Evolutionary conservation across 1,140 invertebrate genomes (phyloP), one percentile per base, ranked within the genome.

Genomic region (Heterodera schachtii): DNA sequence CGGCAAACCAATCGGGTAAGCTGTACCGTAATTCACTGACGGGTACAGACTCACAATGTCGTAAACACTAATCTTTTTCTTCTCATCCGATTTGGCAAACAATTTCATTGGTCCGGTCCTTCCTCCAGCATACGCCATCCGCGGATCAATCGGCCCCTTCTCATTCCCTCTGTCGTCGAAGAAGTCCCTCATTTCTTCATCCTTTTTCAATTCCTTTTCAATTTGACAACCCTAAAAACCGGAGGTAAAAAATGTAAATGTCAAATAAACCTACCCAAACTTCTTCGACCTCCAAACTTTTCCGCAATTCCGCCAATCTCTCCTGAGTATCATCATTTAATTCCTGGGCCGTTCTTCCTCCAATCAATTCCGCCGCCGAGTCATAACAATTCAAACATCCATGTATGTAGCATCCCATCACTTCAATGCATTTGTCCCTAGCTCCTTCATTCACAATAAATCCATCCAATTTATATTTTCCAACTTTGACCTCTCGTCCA

Each of bases 401-500:
- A 19, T 60, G 57, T 11, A 60, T 60, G 0, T 9, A 71, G 19
- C 69, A 75, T 2, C 74, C 74, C 41, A 57, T 47, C 3, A 75
- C 47, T 31, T 52, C 43, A 75, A 75, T 47, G n/a, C 74, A 41
- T 7, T 21, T n/a, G 16, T 31, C 19, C 13, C 47, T 49, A 31
- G 31, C 31, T 16, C 47, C 47, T 5, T 19, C 16, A 19, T 19
- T 19, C 47, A 66, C 74, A 57, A 75, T 73, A 46, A 16, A 75
- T 66, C 74, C 74, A n/a, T 75, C 74, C 31, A 75, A n/a, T 13
- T 49, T 44, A 13, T 47, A 75, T 31, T 75, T 75, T 7, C 49
- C 43, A 13, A 44, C 3, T 52, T 66, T 11, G 2, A 16, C 47
- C 19, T 75, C 74, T 13, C 74, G 49, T 3, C 60, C 74, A 21